Evolutionary conservation across 2,888 invertebrate species (phyloP), one percentile per base, ranked within the genome.

Genomic region (Leistus spinibarbis): DNA sequence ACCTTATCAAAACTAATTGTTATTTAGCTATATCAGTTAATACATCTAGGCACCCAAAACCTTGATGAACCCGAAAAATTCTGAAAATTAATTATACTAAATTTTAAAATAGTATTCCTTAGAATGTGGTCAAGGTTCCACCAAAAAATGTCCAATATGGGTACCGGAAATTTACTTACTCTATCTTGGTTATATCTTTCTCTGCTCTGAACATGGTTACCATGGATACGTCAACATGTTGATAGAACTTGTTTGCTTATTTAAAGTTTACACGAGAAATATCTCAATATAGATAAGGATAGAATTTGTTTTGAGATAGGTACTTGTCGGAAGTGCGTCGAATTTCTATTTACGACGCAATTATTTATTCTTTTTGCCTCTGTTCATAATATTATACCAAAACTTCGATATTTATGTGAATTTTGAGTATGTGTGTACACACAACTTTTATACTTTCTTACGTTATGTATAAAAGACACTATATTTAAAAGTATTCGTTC

Each of bases 81-180:
- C n/a, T n/a, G n/a, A n/a, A n/a, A n/a, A n/a, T n/a, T n/a, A n/a
- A n/a, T n/a, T n/a, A n/a, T n/a, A n/a, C n/a, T n/a, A n/a, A n/a
- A n/a, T n/a, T n/a, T n/a, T n/a, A n/a, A n/a, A n/a, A n/a, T n/a
- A n/a, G n/a, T n/a, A n/a, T n/a, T n/a, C n/a, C n/a, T n/a, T n/a
- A n/a, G n/a, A n/a, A n/a, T n/a, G n/a, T n/a, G n/a, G n/a, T n/a
- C n/a, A 40, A 40, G 40, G 40, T 40, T 40, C 10, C 13, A 13
- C 40, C 40, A 40, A 40, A 40, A 40, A 1, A n/a, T 7, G 13
- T 13, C 40, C 40, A 40, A 40, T 40, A 69, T 16, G 60, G 13
- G 60, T 69, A 60, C 40, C 20, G 40, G 57, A 69, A 69, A 69
- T 69, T 69, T 69, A 60, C 69, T 60, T 69, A 69, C 60, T 60